Conservation (phyloP, 1,140 invertebrate genomes). For the Bombus soroeensis region DNA sequence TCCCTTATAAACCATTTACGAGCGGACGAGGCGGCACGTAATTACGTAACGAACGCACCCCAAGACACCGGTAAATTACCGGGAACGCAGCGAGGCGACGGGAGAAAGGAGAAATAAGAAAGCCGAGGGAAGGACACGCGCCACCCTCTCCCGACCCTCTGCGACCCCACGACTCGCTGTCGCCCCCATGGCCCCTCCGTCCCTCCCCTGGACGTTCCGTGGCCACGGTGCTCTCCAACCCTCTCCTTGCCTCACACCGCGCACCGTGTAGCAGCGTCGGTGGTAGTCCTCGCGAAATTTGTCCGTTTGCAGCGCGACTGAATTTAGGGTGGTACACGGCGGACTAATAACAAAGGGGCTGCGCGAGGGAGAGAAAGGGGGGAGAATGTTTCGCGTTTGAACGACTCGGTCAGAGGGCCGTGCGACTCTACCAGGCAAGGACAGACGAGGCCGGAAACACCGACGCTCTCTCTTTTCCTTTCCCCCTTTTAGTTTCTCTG, state of each 20-base stretch:
- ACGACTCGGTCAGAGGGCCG: constrained; percentile 32
- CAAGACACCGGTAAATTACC: constrained; percentile 54
- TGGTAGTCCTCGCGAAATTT: constrained; percentile 55
- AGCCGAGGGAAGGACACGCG: constrained; percentile 44
- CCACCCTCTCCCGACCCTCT: constrained; percentile 30
- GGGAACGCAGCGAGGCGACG: neutral
- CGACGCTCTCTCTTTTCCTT: neutral
- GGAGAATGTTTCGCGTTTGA: neutral
- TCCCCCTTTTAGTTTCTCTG: neutral
- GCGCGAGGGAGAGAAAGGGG: constrained; percentile 26
- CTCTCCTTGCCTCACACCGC: neutral
- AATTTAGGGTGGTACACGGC: constrained; percentile 68
- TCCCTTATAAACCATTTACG: constrained; percentile 51
- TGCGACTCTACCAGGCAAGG: constrained; percentile 5
- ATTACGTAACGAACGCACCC: constrained; percentile 58
- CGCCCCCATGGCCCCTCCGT: neutral
- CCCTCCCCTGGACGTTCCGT: neutral
- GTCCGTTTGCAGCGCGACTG: constrained; percentile 65
- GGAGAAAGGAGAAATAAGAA: constrained; percentile 43
- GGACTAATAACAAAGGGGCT: constrained; percentile 71
- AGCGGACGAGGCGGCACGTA: constrained; percentile 30
- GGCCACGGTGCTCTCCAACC: too few relatives aligned
- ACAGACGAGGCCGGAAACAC: constrained; percentile 14
- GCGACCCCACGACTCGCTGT: neutral
- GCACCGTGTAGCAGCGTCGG: neutral